A percentile compares a stretch with the other conserved stretches of the same genome.
phyloP scores from a whole-genome alignment of 2,113 vertebrate genomes.

The Bothrops jararaca region DNA sequence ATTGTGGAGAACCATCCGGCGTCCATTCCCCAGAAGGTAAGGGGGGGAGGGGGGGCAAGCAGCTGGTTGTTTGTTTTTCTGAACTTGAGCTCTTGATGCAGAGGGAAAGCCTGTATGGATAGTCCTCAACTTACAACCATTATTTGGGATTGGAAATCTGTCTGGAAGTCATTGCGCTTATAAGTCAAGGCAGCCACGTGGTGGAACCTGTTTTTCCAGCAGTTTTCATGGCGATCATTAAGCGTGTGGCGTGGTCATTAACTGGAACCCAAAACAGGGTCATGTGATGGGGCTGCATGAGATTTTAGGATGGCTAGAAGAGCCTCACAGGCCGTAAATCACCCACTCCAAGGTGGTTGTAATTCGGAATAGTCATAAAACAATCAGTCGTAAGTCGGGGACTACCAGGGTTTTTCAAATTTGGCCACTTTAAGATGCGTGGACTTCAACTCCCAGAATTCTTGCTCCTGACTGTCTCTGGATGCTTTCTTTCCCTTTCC shows the following conservation, averaged over 20 bases:
- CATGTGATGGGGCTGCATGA: neutral
- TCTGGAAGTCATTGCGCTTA: neutral
- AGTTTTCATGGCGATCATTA: neutral
- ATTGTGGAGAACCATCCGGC: constrained; percentile 87
- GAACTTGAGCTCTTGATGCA: neutral
- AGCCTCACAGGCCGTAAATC: neutral
- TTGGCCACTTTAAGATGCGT: neutral
- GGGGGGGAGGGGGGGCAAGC: no score
- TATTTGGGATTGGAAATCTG: neutral
- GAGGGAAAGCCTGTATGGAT: neutral
- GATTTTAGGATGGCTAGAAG: neutral
- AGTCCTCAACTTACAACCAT: neutral
- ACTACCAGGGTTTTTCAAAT: neutral
- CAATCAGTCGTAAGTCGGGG: neutral
- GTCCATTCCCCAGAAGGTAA: constrained; percentile 86
- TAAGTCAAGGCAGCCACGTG: no score
- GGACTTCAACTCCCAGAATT: neutral
- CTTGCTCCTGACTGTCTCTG: neutral
- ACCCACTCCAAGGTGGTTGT: neutral
- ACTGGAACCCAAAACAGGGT: neutral
- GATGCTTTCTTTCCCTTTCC: constrained; percentile 28
- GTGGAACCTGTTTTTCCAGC: neutral
- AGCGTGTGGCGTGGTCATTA: neutral
- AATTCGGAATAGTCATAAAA: neutral
- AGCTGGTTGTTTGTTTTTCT: neutral